Evolutionary conservation across 2,797 vertebrate species (phyloP).

Genomic region (Florisuga fusca): DNA sequence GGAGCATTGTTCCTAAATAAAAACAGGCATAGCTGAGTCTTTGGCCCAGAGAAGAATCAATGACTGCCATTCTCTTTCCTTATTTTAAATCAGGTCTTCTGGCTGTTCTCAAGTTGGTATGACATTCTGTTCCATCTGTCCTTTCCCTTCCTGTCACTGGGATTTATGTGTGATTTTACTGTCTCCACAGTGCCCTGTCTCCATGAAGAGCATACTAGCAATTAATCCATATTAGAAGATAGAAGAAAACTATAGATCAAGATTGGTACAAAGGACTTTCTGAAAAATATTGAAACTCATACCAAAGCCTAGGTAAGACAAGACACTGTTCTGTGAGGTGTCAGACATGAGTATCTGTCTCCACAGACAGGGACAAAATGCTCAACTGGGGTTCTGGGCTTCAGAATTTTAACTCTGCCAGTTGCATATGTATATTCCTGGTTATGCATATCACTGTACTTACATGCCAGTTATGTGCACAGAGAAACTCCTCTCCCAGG

Average conservation of each 20-base stretch:
- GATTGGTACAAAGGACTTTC: background rate
- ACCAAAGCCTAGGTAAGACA: background rate
- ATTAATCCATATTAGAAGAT: slow-evolving; percentile 2
- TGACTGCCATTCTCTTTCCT: background rate
- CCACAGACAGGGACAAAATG: background rate
- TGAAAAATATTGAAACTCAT: background rate
- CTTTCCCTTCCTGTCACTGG: background rate
- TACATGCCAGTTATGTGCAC: background rate
- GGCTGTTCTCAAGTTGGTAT: background rate
- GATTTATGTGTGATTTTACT: slow-evolving; percentile 1
- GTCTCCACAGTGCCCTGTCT: background rate
- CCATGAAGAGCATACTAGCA: background rate
- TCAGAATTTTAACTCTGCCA: background rate
- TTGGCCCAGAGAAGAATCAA: background rate
- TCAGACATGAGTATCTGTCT: background rate
- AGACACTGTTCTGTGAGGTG: background rate
- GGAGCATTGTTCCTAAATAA: background rate
- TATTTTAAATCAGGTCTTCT: background rate
- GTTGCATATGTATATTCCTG: background rate
- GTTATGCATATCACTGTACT: background rate
- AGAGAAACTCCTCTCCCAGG: background rate
- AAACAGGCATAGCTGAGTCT: background rate
- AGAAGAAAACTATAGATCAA: background rate
- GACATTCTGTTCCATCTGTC: background rate
- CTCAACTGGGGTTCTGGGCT: background rate